Evolutionary conservation across 2,888 invertebrate species (phyloP).

Genomic region (Eupithecia centaureata): DNA sequence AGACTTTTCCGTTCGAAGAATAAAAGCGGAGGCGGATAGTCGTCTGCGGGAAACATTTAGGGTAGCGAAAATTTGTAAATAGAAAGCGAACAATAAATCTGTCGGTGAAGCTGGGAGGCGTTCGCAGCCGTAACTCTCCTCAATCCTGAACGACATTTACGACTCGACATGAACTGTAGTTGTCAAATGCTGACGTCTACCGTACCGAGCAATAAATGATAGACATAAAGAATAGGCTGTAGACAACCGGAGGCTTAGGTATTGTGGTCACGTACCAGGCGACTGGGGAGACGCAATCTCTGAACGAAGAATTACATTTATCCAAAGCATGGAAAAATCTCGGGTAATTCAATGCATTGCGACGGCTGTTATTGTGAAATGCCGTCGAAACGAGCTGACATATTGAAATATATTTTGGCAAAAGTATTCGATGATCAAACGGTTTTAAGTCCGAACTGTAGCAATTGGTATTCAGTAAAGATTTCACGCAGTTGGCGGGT

Average conservation of each 20-base stretch:
- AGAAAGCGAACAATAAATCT: slow-evolving; percentile 69
- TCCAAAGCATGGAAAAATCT: slow-evolving; percentile 76
- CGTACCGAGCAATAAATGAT: slow-evolving; percentile 80
- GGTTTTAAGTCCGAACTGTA: slow-evolving; percentile 33
- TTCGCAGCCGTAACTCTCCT: slow-evolving; percentile 76
- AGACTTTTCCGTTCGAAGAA: slow-evolving; percentile 42
- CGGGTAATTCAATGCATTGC: slow-evolving; percentile 76
- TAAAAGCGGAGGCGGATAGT: slow-evolving; percentile 45
- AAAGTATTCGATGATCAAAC: slow-evolving; percentile 33
- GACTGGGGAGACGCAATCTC: slow-evolving; percentile 78
- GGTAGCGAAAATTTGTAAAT: slow-evolving; percentile 64
- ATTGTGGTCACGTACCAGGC: slow-evolving; percentile 78
- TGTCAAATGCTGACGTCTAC: slow-evolving; percentile 80
- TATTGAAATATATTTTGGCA: slow-evolving; percentile 38
- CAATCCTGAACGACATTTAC: slow-evolving; percentile 75
- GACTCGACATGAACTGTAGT: slow-evolving; percentile 76
- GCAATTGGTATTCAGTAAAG: slow-evolving; percentile 48
- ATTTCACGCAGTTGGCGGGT: slow-evolving; percentile 48
- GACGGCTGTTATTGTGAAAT: slow-evolving; percentile 50
- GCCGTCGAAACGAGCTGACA: slow-evolving; percentile 41
- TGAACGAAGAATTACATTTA: slow-evolving; percentile 80
- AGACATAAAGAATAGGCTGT: slow-evolving; percentile 72
- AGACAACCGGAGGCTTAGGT: slow-evolving; percentile 67
- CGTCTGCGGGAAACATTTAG: slow-evolving; percentile 52
- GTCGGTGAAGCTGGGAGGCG: slow-evolving; percentile 63